Base-by-base conservation (phyloP, 1,140 invertebrate species). In the Melitaea cinxia region DNA sequence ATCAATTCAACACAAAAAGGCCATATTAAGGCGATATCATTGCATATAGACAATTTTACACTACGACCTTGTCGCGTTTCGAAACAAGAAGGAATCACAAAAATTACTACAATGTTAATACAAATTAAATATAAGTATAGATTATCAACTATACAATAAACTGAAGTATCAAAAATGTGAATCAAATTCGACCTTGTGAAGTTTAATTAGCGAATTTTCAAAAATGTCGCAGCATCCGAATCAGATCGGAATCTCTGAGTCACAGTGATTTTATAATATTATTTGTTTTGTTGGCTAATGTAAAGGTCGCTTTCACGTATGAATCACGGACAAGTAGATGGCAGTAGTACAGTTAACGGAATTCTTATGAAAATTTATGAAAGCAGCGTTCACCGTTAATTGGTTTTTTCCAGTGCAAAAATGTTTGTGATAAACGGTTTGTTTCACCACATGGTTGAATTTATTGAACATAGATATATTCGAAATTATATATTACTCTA, bases 291-390 rank as follows among this genome's bases (percentile, higher is more conserved):
- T 50, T 55, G 54, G 67, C 53, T 70, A 72, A 71, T 75, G 75
- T 77, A 76, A 82, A 84, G 82, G 80, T 75, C 77, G 66, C 75
- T 80, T 78, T 82, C 78, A 70, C 75, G 52, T 39, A 23, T 61
- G 57, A 66, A 45, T 67, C 68, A 70, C 58, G 45, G 21, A 42
- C 35, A 9, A 42, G 21, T 10, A 47, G 17, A 47, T 47, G 23
- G 53, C 30, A 53, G 55, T 50, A 65, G 62, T 39, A 56, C n/a
- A 52, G 30, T 47, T 47, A 65, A 56, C 49, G 49, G 49, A 14
- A 58, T 33, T 33, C 52, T 70, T 62, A 64, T 23, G 53, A 63
- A 63, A 66, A 17, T 28, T 28, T 30, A 17, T 53, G 28, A 33
- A 47, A 24, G 21, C 21, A 52, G 24, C 24, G 15, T 12, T 52